Conservation (phyloP, 2,797 vertebrate genomes). For the Apogon hyalosoma region DNA sequence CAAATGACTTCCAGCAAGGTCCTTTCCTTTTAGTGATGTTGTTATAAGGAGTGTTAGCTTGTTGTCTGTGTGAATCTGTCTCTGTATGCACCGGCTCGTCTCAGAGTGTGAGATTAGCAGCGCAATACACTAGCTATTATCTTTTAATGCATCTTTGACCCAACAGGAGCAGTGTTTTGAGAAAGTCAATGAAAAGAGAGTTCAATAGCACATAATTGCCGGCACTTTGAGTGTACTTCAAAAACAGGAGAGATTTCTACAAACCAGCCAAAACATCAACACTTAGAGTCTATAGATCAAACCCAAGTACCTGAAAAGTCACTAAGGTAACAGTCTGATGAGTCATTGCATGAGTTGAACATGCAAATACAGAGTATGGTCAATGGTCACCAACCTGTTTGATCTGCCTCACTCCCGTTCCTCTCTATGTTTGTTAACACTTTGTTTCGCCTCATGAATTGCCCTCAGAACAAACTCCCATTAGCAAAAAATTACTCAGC, state of each 20-base stretch:
- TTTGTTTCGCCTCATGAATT: too few relatives aligned
- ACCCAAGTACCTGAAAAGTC: conserved; percentile 14
- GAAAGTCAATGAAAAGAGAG: conserved; percentile 44
- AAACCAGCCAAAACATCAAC: conserved; percentile 15
- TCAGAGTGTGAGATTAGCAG: conserved; percentile 30
- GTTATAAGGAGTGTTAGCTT: conserved; percentile 35
- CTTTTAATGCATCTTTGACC: conserved; percentile 37
- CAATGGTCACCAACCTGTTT: too few relatives aligned
- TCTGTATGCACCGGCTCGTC: conserved; percentile 6
- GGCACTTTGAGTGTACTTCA: conserved; percentile 17
- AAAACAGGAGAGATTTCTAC: conserved; percentile 20
- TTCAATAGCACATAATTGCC: conserved; percentile 38
- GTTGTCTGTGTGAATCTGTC: conserved; percentile 14
- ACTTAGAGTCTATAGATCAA: conserved; percentile 36
- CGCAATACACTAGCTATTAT: conserved; percentile 46
- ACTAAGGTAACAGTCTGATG: too few relatives aligned
- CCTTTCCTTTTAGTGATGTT: conserved; percentile 35
- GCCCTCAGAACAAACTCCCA: too few relatives aligned
- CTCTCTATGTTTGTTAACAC: too few relatives aligned
- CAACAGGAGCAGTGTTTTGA: conserved; percentile 34
- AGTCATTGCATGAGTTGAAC: too few relatives aligned
- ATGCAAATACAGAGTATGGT: too few relatives aligned
- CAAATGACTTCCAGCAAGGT: conserved; percentile 63
- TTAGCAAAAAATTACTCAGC: too few relatives aligned
- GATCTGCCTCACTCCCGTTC: too few relatives aligned